These are phyloP conservation scores for Chloromyia formosa DNA, from an alignment of 2,888 invertebrate species.

Conservation along the genomic window DNA sequence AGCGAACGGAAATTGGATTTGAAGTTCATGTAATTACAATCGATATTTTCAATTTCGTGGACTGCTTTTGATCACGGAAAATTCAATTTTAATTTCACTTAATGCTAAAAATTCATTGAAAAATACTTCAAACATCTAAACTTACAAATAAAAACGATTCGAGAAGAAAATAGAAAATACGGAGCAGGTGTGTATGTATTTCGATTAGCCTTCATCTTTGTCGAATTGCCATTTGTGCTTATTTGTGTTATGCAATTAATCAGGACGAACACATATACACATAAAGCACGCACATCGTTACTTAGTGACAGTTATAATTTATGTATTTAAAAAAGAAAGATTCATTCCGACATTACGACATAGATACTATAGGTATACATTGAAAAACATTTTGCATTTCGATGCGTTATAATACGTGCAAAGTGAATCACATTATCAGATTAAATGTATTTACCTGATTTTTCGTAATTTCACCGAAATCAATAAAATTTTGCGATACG, in stretches of 20 bases:
- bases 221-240: too few relatives aligned
- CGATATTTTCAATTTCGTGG: neutral
- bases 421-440: constrained; percentile 11
- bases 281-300: too few relatives aligned
- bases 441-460: constrained; percentile 18
- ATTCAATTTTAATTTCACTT: constrained; percentile 3
- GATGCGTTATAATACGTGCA: too few relatives aligned
- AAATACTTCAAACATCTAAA: constrained; percentile 46
- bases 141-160: constrained; percentile 62
- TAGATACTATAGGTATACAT: neutral
- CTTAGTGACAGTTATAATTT: neutral
- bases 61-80: neutral
- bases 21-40: too few relatives aligned
- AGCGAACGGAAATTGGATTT: too few relatives aligned
- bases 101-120: neutral
- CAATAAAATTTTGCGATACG: neutral
- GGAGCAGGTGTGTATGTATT: neutral
- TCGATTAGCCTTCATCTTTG: neutral
- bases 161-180: constrained; percentile 55
- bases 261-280: too few relatives aligned
- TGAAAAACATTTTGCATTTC: too few relatives aligned
- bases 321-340: constrained; percentile 7
- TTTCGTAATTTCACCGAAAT: constrained; percentile 17
- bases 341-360: neutral
- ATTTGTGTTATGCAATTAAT: too few relatives aligned